Conservation (phyloP, 2,888 invertebrate species). For the Idaea straminata region DNA sequence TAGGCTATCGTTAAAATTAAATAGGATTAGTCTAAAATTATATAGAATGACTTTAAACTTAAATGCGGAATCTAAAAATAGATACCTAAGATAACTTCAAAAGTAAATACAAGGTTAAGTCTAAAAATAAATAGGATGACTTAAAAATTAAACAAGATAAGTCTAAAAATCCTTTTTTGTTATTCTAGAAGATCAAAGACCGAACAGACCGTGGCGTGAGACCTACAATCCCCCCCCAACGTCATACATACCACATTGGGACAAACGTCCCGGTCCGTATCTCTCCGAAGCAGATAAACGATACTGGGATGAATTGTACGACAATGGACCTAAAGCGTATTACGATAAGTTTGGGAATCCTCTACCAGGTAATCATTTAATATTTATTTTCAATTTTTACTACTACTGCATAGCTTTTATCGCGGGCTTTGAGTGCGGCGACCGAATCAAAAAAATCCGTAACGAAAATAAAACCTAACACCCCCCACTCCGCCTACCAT, state of each 20-base stretch:
- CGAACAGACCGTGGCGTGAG: constrained; percentile 30
- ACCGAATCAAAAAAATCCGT: no score
- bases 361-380: constrained; percentile 54
- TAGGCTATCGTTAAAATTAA: not conserved
- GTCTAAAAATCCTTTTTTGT: not conserved
- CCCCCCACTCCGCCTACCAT: no score
- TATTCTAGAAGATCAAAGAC: constrained; percentile 18
- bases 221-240: constrained; percentile 23
- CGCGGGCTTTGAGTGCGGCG: no score
- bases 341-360: constrained; percentile 74
- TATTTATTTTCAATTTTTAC: not conserved
- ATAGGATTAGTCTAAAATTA: not conserved
- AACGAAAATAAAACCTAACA: no score
- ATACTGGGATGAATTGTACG: constrained; percentile 72
- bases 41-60: not conserved
- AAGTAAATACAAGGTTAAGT: no score
- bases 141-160: not conserved
- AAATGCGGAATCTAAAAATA: not conserved
- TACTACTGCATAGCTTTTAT: no score
- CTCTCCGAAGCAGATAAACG: constrained; percentile 59
- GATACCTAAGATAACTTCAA: not conserved
- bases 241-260: constrained; percentile 35
- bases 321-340: constrained; percentile 69
- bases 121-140: not conserved
- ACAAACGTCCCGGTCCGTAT: constrained; percentile 52